Conservation (phyloP, 1,140 invertebrate genomes). For the Ylistrum balloti region DNA sequence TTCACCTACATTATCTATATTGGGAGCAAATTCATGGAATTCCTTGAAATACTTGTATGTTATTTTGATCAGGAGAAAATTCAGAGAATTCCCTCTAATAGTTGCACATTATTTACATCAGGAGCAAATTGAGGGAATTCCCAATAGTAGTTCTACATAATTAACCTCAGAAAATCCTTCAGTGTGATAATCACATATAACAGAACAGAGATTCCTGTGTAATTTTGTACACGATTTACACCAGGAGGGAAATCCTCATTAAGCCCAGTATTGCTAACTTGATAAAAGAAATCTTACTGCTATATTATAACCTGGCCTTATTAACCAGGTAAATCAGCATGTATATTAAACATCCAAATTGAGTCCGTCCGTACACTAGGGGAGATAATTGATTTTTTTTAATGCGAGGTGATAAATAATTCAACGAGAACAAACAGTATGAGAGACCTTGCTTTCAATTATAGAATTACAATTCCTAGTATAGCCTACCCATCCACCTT, state of each 20-base stretch:
- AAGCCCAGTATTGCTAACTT: neutral
- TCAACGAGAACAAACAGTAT: neutral
- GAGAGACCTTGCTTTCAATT: slow-evolving; percentile 12
- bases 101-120: no score
- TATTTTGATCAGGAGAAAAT: no score
- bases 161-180: no score
- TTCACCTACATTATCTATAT: no score
- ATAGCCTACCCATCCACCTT: neutral
- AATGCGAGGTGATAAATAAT: neutral
- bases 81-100: no score
- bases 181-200: no score
- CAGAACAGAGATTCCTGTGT: no score
- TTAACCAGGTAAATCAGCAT: neutral
- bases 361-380: neutral
- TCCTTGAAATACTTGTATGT: neutral
- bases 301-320: neutral
- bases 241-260: no score
- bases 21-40: neutral
- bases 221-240: no score
- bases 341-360: neutral
- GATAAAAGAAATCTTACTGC: neutral
- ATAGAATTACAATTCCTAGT: neutral
- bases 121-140: no score
- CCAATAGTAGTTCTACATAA: no score
- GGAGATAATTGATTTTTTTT: slow-evolving; percentile 35